phyloP scores from a whole-genome alignment of 1,140 invertebrate species.

The Diuraphis noxia region DNA sequence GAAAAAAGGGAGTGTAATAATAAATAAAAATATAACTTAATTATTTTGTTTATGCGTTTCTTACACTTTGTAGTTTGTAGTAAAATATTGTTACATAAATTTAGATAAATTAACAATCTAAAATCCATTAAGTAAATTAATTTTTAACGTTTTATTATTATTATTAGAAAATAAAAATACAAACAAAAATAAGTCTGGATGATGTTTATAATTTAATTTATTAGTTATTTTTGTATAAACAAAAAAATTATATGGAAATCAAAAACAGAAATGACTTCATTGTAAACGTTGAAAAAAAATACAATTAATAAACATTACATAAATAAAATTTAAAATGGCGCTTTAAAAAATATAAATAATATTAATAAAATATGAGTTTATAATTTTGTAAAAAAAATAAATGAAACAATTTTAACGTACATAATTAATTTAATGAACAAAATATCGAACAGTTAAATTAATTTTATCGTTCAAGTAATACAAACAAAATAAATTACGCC shows the following conservation, averaged over 20 bases:
- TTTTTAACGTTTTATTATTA: background rate
- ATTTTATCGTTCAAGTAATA: conserved; percentile 24
- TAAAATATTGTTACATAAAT: background rate
- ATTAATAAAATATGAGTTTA: conserved; percentile 1
- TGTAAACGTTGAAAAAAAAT: background rate
- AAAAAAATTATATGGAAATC: background rate
- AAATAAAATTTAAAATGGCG: background rate
- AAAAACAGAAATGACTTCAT: conserved; percentile 6
- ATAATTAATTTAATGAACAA: conserved; percentile 45
- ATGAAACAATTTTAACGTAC: background rate
- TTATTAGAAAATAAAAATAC: background rate
- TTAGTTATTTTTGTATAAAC: background rate
- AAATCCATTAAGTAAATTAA: conserved; percentile 20
- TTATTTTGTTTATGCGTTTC: conserved; percentile 9
- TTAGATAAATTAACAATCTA: background rate
- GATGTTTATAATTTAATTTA: conserved; percentile 4
- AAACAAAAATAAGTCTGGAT: background rate
- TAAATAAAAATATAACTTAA: conserved; percentile 22
- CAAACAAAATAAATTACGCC: conserved; percentile 47
- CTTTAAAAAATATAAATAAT: background rate
- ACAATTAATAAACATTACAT: background rate
- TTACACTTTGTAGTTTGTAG: background rate
- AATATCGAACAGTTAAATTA: conserved; percentile 35
- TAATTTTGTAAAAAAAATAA: background rate
- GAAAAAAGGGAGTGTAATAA: conserved; percentile 28